Evolutionary conservation across 2,888 invertebrate genomes (phyloP).

Genomic region (Rhamnusium bicolor): DNA sequence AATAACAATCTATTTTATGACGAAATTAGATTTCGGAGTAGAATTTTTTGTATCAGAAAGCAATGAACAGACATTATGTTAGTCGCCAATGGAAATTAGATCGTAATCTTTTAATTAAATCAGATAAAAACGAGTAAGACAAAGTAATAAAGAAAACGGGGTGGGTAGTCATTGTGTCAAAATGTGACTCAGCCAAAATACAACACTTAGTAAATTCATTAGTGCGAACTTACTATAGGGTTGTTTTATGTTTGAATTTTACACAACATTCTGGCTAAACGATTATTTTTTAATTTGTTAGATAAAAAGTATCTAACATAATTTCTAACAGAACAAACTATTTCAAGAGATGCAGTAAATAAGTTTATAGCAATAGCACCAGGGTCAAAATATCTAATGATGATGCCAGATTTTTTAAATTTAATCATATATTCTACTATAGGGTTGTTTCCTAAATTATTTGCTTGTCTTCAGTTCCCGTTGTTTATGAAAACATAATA

Average conservation of each 20-base stretch:
- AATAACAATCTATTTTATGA: not conserved
- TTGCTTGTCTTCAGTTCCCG: no score
- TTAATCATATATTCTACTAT: no score
- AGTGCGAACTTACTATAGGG: not conserved
- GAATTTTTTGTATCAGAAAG: not conserved
- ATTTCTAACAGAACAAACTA: no score
- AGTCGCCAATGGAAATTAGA: not conserved
- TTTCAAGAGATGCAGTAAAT: no score
- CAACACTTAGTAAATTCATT: not conserved
- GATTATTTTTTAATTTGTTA: no score
- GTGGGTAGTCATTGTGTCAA: not conserved
- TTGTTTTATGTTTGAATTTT: not conserved
- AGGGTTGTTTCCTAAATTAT: no score
- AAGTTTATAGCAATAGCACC: no score
- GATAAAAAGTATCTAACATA: no score
- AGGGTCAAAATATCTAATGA: no score
- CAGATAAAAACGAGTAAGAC: slow-evolving; percentile 5
- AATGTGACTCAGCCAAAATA: not conserved
- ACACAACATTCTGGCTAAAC: no score
- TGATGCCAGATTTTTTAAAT: no score
- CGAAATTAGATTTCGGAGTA: not conserved
- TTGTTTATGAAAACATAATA: no score
- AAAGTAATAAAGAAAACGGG: slow-evolving; percentile 3
- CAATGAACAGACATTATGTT: not conserved
- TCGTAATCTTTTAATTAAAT: slow-evolving; percentile 10